Conservation (phyloP, 2,888 invertebrate species). For the Idaea biselata region DNA sequence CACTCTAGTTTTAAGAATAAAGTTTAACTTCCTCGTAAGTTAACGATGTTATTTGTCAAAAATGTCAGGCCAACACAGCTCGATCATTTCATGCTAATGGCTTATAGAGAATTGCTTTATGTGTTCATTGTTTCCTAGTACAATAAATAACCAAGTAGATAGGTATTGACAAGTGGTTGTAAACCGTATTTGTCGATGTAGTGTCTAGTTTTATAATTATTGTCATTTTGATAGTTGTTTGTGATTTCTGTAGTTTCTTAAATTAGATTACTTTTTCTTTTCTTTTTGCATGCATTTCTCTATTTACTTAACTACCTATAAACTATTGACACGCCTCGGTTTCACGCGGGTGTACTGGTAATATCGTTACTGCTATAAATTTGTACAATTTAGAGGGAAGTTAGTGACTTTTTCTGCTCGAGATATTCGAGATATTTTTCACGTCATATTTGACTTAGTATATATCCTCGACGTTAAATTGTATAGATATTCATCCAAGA, state of each 20-base stretch:
- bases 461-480: no score
- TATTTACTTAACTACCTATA: no score
- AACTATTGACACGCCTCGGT: no score
- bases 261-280: neutral
- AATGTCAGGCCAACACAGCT: constrained; percentile 46
- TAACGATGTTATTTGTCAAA: constrained; percentile 26
- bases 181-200: neutral
- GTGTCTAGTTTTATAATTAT: neutral
- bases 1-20: no score
- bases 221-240: neutral
- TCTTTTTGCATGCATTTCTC: neutral
- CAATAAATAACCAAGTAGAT: constrained; percentile 46
- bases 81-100: constrained; percentile 63
- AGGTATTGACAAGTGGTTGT: constrained; percentile 24
- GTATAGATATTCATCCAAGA: no score
- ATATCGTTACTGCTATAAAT: no score
- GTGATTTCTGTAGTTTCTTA: neutral
- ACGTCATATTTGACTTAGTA: no score
- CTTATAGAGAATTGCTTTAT: constrained; percentile 72
- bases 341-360: no score
- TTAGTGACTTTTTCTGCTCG: no score
- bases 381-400: no score
- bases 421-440: no score
- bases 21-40: no score
- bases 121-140: constrained; percentile 67